Base-by-base conservation (phyloP, 2,888 invertebrate genomes). In the Cataglyphis albicans region DNA sequence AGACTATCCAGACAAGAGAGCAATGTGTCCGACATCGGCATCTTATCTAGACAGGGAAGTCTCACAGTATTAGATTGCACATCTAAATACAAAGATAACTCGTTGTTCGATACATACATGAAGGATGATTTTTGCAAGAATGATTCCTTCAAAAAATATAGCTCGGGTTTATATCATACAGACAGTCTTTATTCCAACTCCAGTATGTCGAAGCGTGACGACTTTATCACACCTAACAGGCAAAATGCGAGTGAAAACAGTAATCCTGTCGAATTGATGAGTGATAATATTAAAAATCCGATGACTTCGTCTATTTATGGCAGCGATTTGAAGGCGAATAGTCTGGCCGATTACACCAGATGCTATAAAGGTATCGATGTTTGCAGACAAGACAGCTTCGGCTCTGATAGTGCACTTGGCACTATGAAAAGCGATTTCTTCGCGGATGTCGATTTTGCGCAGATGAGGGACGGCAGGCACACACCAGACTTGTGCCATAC, bases 391-490 rank as follows among this genome's bases (percentile, higher is more conserved):
- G 93, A 94, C 65, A 94, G 94, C 78, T 94, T 94, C 44, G 93
- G 93, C 35, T 91, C 93, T 1, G 94, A 94, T 72, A 94, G 94
- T 61, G 94, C 94, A 0, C 93, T 94, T 1, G 94, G 94, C 21
- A 94, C 94, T 0, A 94, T 94, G 94, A 93, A 92, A 67, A 94
- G 94, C 82, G 94, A 94, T 74, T 94, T 94, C 70, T 94, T 94
- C 64, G 92, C 93, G 12, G 94, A 94, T 38, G 89, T 94, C 48
- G 94, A 94, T 87, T 92, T 94, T 29, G 91, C 90, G 64, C 94
- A 92, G 67, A 87, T 94, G 35, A 88, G 93, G 73, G 93, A 93
- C 48, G 92, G 90, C 29, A 80, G 84, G 41, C 86, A 85, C 52
- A 90, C 90, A 7, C 90, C 92, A 25, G 93, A 94, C 18, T 85